phyloP scores from a whole-genome alignment of 2,888 invertebrate species.

The Oscheius myriophilus region DNA sequence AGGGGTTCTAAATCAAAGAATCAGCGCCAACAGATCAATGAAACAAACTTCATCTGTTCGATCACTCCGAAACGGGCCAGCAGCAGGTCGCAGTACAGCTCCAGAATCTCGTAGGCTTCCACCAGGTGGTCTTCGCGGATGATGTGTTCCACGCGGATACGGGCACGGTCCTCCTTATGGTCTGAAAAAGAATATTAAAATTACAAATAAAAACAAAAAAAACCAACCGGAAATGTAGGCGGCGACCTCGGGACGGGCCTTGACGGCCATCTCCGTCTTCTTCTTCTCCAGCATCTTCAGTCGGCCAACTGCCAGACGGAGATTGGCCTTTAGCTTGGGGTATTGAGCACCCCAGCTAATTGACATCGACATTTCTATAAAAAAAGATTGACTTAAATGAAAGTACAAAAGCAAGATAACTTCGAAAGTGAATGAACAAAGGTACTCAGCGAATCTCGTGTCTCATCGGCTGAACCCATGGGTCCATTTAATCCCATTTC shows the following conservation, averaged over 20 bases:
- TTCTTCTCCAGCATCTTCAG: conserved; percentile 95
- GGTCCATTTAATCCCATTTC: no score
- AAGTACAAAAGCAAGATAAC: no score
- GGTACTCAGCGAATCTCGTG: no score
- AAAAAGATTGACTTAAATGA: not conserved
- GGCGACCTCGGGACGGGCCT: conserved; percentile 94
- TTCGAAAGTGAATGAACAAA: no score
- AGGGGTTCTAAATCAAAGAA: conserved; percentile 75
- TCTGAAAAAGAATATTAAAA: conserved; percentile 42
- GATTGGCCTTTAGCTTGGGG: conserved; percentile 90
- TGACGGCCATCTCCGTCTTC: conserved; percentile 93
- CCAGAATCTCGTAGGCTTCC: conserved; percentile 97
- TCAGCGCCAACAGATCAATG: no score
- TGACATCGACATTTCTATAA: conserved; percentile 52
- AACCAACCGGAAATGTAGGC: conserved; percentile 87
- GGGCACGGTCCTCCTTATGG: conserved; percentile 79
- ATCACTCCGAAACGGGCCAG: conserved; percentile 94
- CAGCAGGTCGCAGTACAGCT: conserved; percentile 97
- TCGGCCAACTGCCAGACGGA: conserved; percentile 89
- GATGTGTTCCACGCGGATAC: conserved; percentile 97
- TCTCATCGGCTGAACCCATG: no score
- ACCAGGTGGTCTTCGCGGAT: conserved; percentile 94
- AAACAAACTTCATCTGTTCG: conserved; percentile 88
- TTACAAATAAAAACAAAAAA: not conserved
- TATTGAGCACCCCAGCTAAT: conserved; percentile 88